phyloP scores from a whole-genome alignment of 2,113 vertebrate genomes.

The Sylvia atricapilla region DNA sequence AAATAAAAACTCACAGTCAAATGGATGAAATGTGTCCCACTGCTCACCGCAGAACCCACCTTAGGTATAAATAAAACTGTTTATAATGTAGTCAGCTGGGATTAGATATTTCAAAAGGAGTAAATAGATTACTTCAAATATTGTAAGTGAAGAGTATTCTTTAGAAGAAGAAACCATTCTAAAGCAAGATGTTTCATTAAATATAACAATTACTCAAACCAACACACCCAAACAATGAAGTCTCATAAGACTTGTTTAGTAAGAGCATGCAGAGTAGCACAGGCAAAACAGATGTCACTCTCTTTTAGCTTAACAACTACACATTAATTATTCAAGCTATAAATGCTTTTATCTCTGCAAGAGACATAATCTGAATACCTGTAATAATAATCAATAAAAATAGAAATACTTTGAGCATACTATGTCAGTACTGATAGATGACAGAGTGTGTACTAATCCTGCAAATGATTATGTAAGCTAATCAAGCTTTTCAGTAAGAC shows the following conservation, averaged over 20 bases:
- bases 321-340: constrained; percentile 16
- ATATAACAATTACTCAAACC: constrained; percentile 4
- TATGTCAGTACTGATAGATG: background rate
- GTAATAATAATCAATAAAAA: background rate
- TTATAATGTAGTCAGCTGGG: background rate
- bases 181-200: background rate
- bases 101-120: background rate
- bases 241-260: background rate
- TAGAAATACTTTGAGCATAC: background rate
- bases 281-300: background rate
- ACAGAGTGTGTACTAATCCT: background rate
- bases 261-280: background rate
- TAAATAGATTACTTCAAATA: background rate
- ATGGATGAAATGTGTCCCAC: background rate
- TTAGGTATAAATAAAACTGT: background rate
- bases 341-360: background rate
- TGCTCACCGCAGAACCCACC: background rate
- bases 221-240: constrained; percentile 39
- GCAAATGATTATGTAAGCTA: background rate
- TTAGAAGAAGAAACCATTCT: background rate
- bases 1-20: background rate
- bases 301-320: background rate
- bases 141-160: background rate
- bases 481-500: background rate
- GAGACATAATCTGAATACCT: background rate